Conservation (phyloP, 2,888 invertebrate species). For the Habroteleia sp. region DNA sequence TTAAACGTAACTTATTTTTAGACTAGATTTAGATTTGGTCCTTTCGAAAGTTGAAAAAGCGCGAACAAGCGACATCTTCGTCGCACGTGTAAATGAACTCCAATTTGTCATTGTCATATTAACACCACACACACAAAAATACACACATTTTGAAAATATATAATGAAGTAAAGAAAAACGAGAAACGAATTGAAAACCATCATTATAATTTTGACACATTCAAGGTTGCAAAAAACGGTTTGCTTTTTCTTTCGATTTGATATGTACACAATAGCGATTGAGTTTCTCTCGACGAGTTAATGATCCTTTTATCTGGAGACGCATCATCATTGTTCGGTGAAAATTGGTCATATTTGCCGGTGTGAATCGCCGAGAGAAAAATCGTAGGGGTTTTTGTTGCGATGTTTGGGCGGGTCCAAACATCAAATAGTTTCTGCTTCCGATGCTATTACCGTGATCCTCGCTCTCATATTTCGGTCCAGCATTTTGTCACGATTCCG, state of each 20-base stretch:
- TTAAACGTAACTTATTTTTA: no score
- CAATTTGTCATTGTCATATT: conserved; percentile 45
- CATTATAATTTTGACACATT: conserved; percentile 1
- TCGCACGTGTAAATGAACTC: conserved; percentile 25
- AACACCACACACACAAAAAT: no score
- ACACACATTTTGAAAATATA: no score
- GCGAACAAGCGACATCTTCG: conserved; percentile 19
- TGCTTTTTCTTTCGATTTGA: no score
- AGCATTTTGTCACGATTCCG: conserved; percentile 48
- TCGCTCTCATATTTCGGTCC: conserved; percentile 17
- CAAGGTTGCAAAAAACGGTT: no score
- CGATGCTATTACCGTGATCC: conserved; percentile 24
- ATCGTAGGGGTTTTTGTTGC: conserved; percentile 5
- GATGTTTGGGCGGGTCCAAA: conserved; percentile 7
- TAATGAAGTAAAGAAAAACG: conserved; percentile 13
- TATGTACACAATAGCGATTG: conserved; percentile 10
- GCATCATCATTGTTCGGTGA: conserved; percentile 17
- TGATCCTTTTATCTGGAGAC: conserved; percentile 15
- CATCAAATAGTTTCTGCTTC: conserved; percentile 35
- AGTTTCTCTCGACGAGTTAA: conserved; percentile 11
- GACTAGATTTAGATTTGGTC: no score
- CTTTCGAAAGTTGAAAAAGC: conserved; percentile 38
- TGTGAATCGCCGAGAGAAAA: conserved; percentile 7
- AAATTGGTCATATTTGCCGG: conserved; percentile 24
- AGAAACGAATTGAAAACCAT: not conserved